Percentiles rank a stretch among this genome's conserved stretches.
Conservation (phyloP, 2,797 vertebrate genomes). For the Iguana delicatissima region DNA sequence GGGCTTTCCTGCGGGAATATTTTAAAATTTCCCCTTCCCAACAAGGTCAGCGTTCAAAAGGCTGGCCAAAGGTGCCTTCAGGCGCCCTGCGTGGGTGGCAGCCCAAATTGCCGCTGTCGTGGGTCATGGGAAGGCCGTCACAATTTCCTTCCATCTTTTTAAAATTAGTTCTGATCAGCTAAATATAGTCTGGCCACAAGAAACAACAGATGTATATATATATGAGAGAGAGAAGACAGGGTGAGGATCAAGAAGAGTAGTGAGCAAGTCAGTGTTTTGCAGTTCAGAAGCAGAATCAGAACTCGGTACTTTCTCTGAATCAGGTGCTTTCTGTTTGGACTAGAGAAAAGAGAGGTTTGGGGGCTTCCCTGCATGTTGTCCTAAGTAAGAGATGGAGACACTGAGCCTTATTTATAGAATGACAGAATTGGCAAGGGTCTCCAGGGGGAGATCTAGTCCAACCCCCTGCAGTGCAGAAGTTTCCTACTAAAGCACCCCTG, state of each 20-base stretch:
- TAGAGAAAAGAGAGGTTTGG: no score
- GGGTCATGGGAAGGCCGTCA: slow-evolving; percentile 89
- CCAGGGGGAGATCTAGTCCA: no score
- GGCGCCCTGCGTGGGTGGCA: slow-evolving; percentile 55
- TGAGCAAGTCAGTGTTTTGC: neutral
- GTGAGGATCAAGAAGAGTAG: neutral
- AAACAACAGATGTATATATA: neutral
- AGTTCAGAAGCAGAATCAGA: no score
- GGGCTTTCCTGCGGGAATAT: slow-evolving; percentile 30
- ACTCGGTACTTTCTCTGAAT: no score
- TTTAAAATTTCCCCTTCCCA: neutral
- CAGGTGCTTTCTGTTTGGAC: no score
- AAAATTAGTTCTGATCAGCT: slow-evolving; percentile 81
- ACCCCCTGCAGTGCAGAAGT: no score
- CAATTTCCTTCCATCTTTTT: slow-evolving; percentile 85
- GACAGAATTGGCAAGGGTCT: no score
- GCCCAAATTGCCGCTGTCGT: slow-evolving; percentile 33
- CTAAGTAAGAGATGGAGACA: no score
- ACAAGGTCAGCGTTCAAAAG: neutral
- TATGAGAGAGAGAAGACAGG: neutral
- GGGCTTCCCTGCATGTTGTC: no score
- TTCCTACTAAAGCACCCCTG: no score
- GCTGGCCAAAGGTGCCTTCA: neutral
- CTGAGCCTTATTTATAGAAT: no score
- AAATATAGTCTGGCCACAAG: slow-evolving; percentile 86